Percentiles rank a stretch among this genome's conserved stretches.
Conservation (phyloP, 2,797 vertebrate genomes). For the Loriculus beryllinus region DNA sequence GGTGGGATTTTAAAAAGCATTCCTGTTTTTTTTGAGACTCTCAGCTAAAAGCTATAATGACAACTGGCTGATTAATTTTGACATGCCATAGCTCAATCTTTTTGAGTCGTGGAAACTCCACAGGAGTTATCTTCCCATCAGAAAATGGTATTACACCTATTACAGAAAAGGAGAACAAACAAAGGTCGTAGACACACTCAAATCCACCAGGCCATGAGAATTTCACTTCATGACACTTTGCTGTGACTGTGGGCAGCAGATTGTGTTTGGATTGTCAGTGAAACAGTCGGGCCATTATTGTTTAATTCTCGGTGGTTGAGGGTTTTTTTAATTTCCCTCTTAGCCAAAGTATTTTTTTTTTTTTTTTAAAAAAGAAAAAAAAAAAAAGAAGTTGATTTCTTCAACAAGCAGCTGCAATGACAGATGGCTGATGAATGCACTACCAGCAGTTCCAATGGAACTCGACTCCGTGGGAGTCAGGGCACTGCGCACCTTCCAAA, state of each 20-base stretch:
- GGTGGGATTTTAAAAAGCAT: not conserved
- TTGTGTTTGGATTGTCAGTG: slow-evolving; percentile 65
- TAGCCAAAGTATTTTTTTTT: not conserved
- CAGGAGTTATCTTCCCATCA: not conserved
- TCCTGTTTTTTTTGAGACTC: not conserved
- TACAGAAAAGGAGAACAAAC: not conserved
- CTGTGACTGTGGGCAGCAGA: slow-evolving; percentile 36
- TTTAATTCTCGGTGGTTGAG: slow-evolving; percentile 47
- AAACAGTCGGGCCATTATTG: slow-evolving; percentile 55
- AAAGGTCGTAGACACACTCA: not conserved
- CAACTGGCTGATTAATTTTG: slow-evolving; percentile 13
- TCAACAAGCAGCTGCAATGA: slow-evolving; percentile 71
- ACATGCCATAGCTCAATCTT: not conserved
- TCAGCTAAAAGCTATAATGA: not conserved
- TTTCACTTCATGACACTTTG: slow-evolving; percentile 5
- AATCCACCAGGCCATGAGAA: not conserved
- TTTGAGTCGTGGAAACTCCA: not conserved
- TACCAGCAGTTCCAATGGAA: slow-evolving; percentile 73
- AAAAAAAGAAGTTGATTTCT: slow-evolving; percentile 32
- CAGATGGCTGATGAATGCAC: slow-evolving; percentile 72
- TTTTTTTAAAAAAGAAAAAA: slow-evolving; percentile 18
- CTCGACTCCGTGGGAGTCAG: slow-evolving; percentile 70
- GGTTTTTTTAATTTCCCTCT: not conserved
- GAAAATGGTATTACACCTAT: not conserved
- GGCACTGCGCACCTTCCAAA: slow-evolving; percentile 69